A percentile compares a stretch with the other conserved stretches of the same genome.
Conservation (phyloP, 1,140 invertebrate species). For the Cyrtorhinus lividipennis region DNA sequence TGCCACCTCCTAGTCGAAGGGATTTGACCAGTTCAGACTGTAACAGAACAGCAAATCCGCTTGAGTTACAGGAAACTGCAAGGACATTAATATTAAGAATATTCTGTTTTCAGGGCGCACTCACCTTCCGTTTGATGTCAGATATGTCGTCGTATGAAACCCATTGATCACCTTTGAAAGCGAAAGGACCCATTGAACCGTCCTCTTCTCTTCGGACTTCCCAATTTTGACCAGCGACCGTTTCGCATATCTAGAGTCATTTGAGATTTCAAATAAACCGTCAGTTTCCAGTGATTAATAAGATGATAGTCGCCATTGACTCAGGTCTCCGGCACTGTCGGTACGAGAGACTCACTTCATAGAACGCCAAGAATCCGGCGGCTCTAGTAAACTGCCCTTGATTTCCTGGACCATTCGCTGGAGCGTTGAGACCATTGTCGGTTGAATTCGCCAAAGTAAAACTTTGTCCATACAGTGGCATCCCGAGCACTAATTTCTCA, state of each 20-base stretch:
- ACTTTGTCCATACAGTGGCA: conserved; percentile 47
- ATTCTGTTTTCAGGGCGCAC: too few relatives aligned
- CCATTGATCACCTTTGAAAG: conserved; percentile 41
- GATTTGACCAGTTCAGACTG: conserved; percentile 54
- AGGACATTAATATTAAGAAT: too few relatives aligned
- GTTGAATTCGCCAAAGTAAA: conserved; percentile 36
- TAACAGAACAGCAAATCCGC: too few relatives aligned
- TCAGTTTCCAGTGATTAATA: conserved; percentile 7
- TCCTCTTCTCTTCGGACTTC: conserved; percentile 7
- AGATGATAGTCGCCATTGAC: conserved; percentile 45
- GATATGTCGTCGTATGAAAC: conserved; percentile 47
- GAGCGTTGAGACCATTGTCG: conserved; percentile 37
- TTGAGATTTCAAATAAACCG: background rate
- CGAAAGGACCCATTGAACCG: conserved; percentile 17
- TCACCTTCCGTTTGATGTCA: conserved; percentile 38
- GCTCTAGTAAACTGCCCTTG: conserved; percentile 45
- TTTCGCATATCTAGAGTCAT: conserved; percentile 21
- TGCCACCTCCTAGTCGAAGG: conserved; percentile 58
- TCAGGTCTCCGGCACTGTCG: conserved; percentile 37
- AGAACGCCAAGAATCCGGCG: conserved; percentile 48
- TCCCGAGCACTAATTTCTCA: conserved; percentile 48
- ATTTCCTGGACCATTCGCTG: conserved; percentile 38
- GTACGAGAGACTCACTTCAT: conserved; percentile 41
- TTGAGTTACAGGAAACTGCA: too few relatives aligned
- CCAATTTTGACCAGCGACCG: conserved; percentile 18